Evolutionary conservation across 2,797 vertebrate species (phyloP), one percentile per base, ranked within the genome.

Genomic region (Anisognathus igniventris): DNA sequence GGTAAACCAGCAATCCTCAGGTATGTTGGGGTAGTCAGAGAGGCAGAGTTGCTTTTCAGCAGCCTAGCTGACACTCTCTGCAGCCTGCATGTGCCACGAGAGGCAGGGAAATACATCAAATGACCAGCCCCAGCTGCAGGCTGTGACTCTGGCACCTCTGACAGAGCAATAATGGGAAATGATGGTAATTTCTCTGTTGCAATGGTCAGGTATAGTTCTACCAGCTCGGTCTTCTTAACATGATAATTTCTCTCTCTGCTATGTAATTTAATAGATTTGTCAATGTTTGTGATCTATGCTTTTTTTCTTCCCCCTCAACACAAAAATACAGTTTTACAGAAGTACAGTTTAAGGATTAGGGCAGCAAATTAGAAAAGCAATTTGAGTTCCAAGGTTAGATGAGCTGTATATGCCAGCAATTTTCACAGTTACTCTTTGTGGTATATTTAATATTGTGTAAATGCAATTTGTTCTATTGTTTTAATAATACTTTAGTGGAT

Each of bases 181-280:
- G 72, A 85, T 3, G 3, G 65, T 39, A 45, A 76, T 85, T 92
- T 31, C 64, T 91, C 37, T 82, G 44, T 82, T 30, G 12, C 72
- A 83, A 6, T 54, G 62, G 85, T 40, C 91, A 73, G 53, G 70
- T 86, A 47, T 47, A 83, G 75, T 61, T 90, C 61, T 77, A 80
- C 37, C 8, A 15, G 18, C 50, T 62, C 1, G 0, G 54, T 44
- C 47, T 81, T 81, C 65, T 86, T 78, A 92, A 70, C 1, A 4
- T 81, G 73, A 42, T 81, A 30, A 76, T 92, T 88, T 86, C 64
- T 79, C 35, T 66, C 40, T 61, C 82, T 72, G 76, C 70, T 90
- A 66, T 37, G 48, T 91, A 85, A 87, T 91, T 73, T 87, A 93
- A 75, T 68, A 65, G 72, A 66, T 92, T 56, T 79, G 70, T 90